Percentiles rank a stretch among this genome's conserved stretches.
Evolutionary conservation across 2,113 vertebrate genomes (phyloP).

Genomic region (Clarias batrachus): DNA sequence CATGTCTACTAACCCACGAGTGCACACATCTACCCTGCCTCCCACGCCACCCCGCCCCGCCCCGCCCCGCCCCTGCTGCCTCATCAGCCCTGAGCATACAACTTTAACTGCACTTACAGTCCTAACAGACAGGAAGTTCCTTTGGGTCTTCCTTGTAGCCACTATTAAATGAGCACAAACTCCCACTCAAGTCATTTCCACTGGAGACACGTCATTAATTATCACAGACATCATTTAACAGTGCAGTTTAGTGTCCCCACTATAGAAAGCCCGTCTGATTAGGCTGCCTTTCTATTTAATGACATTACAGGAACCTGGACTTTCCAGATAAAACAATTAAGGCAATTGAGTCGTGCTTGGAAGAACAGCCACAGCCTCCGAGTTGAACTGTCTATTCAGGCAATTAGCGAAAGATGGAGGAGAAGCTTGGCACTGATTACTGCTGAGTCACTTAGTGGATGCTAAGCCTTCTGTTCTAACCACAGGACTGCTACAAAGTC

Average conservation of each 20-base stretch:
- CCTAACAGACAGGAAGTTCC: slow-evolving; percentile 1
- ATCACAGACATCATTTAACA: slow-evolving; percentile 37
- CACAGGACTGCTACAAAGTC: slow-evolving; percentile 35
- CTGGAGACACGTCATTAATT: slow-evolving; percentile 36
- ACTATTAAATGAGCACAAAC: slow-evolving; percentile 4
- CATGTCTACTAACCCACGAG: neutral
- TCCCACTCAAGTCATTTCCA: slow-evolving; percentile 9
- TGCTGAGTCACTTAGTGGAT: slow-evolving; percentile 37
- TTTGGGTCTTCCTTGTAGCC: slow-evolving; percentile 15
- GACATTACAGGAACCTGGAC: slow-evolving; percentile 33
- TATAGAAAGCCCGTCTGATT: neutral
- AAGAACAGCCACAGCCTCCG: slow-evolving; percentile 34
- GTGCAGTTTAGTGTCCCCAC: neutral
- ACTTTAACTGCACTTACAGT: neutral
- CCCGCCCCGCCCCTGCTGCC: neutral
- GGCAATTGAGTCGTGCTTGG: slow-evolving; percentile 28
- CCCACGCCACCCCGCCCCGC: too few relatives aligned
- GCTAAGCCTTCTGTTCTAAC: slow-evolving; percentile 39
- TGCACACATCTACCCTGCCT: neutral
- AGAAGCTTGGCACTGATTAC: slow-evolving; percentile 43
- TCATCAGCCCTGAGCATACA: neutral
- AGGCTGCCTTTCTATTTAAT: slow-evolving; percentile 34
- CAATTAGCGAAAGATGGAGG: slow-evolving; percentile 41
- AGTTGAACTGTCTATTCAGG: slow-evolving; percentile 27
- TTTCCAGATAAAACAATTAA: slow-evolving; percentile 43